phyloP scores from a whole-genome alignment of 2,797 vertebrate genomes.

The Hydrolagus colliei region DNA sequence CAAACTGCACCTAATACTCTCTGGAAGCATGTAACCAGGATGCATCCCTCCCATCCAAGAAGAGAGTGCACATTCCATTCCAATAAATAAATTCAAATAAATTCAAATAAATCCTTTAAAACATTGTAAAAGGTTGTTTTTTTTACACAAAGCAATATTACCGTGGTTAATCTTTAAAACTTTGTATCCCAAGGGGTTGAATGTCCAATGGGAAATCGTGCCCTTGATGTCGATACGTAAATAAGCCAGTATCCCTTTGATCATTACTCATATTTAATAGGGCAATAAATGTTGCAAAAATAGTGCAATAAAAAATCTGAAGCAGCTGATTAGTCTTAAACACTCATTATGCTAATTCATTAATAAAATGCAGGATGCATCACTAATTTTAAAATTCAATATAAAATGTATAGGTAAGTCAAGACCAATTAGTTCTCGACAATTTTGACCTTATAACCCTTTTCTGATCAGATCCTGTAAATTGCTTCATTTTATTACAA shows the following conservation, averaged over 20 bases:
- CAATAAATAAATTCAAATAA: too few relatives aligned
- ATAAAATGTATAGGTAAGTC: slow-evolving; percentile 1
- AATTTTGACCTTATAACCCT: not conserved
- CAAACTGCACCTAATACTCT: too few relatives aligned
- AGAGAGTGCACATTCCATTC: too few relatives aligned
- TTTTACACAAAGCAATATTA: slow-evolving; percentile 4
- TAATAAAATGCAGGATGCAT: slow-evolving; percentile 28
- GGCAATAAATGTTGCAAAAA: slow-evolving; percentile 32
- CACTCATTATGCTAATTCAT: slow-evolving; percentile 31
- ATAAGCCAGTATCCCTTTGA: slow-evolving; percentile 15
- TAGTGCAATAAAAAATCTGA: slow-evolving; percentile 30
- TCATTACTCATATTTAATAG: slow-evolving; percentile 30
- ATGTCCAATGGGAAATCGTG: too few relatives aligned
- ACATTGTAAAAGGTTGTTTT: not conserved
- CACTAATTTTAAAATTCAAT: slow-evolving; percentile 31
- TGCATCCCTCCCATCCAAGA: too few relatives aligned
- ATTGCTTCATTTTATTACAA: not conserved
- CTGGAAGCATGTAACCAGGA: too few relatives aligned
- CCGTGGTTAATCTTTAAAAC: slow-evolving; percentile 11
- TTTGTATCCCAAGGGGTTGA: too few relatives aligned
- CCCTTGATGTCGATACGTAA: not conserved
- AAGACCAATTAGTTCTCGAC: not conserved
- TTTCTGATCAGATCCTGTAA: not conserved
- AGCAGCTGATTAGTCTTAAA: slow-evolving; percentile 31
- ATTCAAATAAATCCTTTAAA: too few relatives aligned